Evolutionary conservation across 2,797 vertebrate species (phyloP).

Genomic region (Sebastes umbrosus): DNA sequence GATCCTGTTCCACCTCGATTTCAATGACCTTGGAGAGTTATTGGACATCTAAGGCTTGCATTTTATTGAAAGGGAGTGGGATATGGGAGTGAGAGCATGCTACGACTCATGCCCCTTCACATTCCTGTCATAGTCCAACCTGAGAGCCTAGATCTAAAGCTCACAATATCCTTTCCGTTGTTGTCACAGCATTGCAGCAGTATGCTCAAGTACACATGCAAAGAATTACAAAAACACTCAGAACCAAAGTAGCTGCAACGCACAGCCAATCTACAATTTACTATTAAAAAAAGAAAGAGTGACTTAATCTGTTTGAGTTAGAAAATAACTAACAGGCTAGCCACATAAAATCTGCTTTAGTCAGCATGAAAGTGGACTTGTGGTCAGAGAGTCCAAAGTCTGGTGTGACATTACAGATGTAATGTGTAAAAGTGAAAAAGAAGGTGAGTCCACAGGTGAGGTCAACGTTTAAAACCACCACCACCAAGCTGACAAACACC

Average conservation of each 20-base stretch:
- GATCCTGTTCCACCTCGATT: slow-evolving; percentile 30
- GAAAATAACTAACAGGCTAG: background rate
- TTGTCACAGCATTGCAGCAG: slow-evolving; percentile 31
- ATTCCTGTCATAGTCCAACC: slow-evolving; percentile 80
- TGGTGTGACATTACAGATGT: background rate
- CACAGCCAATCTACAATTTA: background rate
- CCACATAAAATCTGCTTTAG: background rate
- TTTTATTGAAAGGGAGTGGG: slow-evolving; percentile 55
- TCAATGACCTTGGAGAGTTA: slow-evolving; percentile 50
- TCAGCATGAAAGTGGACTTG: slow-evolving; percentile 17
- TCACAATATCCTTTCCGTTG: slow-evolving; percentile 60
- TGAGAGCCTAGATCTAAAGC: slow-evolving; percentile 55
- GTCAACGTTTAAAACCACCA: slow-evolving; percentile 24
- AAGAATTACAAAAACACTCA: background rate
- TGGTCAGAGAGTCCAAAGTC: background rate
- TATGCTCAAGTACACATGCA: slow-evolving; percentile 14
- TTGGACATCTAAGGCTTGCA: slow-evolving; percentile 29
- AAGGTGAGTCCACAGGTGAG: slow-evolving; percentile 16
- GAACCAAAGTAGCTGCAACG: background rate
- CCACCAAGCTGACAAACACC: slow-evolving; percentile 59
- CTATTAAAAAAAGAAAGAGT: background rate
- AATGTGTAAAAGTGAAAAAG: background rate
- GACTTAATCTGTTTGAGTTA: background rate
- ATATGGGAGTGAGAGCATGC: slow-evolving; percentile 61
- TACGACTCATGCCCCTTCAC: slow-evolving; percentile 65